Evolutionary conservation across 2,888 invertebrate genomes (phyloP).

Genomic region (Eulithis prunata): DNA sequence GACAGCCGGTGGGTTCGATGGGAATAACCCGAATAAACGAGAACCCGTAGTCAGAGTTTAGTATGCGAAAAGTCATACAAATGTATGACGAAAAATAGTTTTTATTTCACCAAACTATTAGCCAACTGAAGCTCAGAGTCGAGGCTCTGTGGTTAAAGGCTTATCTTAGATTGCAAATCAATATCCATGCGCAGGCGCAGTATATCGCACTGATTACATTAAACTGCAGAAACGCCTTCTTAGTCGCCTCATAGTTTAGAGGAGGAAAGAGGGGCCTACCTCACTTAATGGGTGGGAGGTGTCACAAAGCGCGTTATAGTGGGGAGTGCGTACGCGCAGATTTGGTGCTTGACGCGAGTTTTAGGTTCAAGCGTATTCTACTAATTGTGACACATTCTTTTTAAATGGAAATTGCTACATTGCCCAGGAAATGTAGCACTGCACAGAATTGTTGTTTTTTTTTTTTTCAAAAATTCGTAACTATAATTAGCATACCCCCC

Average conservation of each 20-base stretch:
- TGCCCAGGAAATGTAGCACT: too few relatives aligned
- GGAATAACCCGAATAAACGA: too few relatives aligned
- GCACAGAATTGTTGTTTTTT: too few relatives aligned
- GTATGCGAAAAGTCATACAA: too few relatives aligned
- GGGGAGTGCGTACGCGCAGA: conserved; percentile 59
- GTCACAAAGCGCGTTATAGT: conserved; percentile 61
- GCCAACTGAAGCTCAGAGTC: neutral
- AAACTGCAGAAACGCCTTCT: conserved; percentile 22
- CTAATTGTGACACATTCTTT: too few relatives aligned
- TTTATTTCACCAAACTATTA: too few relatives aligned
- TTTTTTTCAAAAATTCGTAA: too few relatives aligned
- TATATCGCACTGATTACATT: conserved; percentile 21
- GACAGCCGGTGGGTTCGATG: too few relatives aligned
- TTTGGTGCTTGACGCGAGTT: conserved; percentile 52
- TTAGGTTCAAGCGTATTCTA: conserved; percentile 17
- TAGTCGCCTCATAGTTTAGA: conserved; percentile 37
- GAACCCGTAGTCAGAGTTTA: too few relatives aligned
- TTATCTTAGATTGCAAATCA: conserved; percentile 9
- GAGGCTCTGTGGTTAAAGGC: neutral
- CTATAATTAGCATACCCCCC: too few relatives aligned
- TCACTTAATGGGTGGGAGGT: conserved; percentile 77
- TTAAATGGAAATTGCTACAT: too few relatives aligned
- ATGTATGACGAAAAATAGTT: too few relatives aligned
- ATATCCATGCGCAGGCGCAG: conserved; percentile 8
- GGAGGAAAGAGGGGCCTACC: conserved; percentile 52